These are phyloP conservation scores for Hydrocynus forskahlii DNA, from an alignment of 2,797 vertebrate species.

Conservation along the genomic window DNA sequence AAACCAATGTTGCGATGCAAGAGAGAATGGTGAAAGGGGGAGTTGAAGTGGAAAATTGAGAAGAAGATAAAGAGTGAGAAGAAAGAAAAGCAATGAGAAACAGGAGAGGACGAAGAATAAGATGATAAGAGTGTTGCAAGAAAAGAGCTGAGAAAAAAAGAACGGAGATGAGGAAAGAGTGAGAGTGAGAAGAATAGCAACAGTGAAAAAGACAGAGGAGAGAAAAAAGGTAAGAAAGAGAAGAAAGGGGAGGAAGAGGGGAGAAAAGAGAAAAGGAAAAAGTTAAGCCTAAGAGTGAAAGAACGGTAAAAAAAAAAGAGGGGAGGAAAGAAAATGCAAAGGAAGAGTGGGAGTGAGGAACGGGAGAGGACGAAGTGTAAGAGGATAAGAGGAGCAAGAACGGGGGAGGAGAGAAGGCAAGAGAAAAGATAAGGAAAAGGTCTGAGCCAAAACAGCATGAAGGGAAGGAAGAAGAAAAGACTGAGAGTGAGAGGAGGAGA, in stretches of 20 bases:
- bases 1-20: no score
- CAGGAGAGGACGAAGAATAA: no score
- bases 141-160: background rate
- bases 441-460: background rate
- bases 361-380: no score
- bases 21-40: background rate
- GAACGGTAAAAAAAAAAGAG: no score
- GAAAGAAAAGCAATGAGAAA: no score
- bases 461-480: conserved; percentile 2
- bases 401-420: background rate
- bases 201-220: background rate
- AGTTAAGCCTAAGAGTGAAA: no score
- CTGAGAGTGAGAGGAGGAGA: background rate
- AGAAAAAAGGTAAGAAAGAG: background rate
- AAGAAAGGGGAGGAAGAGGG: background rate
- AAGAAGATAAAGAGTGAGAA: background rate
- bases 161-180: no score
- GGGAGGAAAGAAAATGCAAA: no score
- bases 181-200: no score
- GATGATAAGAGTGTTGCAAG: background rate
- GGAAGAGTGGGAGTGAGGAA: no score
- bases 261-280: conserved; percentile 22
- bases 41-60: no score
- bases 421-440: background rate
- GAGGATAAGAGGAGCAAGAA: no score